Evolutionary conservation across 2,888 invertebrate species (phyloP), one percentile per base, ranked within the genome.

Genomic region (Lamproptera curius): DNA sequence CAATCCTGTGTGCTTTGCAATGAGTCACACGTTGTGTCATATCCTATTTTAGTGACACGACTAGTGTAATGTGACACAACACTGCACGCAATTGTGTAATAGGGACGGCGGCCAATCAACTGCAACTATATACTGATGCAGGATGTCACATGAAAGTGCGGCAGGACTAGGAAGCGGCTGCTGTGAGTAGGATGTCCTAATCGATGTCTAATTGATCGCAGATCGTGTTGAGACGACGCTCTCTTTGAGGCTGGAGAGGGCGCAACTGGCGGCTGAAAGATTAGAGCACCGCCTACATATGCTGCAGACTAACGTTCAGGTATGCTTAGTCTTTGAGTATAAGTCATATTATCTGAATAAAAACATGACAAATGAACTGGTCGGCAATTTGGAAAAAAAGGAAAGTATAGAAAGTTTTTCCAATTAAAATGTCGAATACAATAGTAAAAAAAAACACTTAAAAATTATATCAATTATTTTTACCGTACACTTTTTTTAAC

Each of bases 211-310:
- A 67, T 70, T 13, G 35, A 55, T 76, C 75, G 43, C 73, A 87
- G 87, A 86, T 69, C 84, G 82, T 43, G 73, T 86, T 52, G 86
- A 86, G 66, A 85, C 81, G 42, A 78, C 86, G 50, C 61, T 87
- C 53, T 78, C 83, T 55, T 64, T 86, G 59, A 77, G 77, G 72
- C 70, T 88, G 61, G 80, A 87, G 65, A 75, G 88, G 67, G 75
- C 77, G 56, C 76, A 87, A 73, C 67, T 88, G 67, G 85, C 89
- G 58, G 89, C 85, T 37, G 86, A 87, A 56, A 71, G 81, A 55
- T 66, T 87, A 53, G 87, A 85, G 58, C 85, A 87, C 56, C 70
- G 85, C 53, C 64, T 87, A 55, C 83, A 85, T 53, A 84, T 85
- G 82, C 69, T 86, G 42, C 84, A 87, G 63, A 76, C 76, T 23